Evolutionary conservation across 2,113 vertebrate species (phyloP).

Genomic region (Tetraodon nigroviridis): DNA sequence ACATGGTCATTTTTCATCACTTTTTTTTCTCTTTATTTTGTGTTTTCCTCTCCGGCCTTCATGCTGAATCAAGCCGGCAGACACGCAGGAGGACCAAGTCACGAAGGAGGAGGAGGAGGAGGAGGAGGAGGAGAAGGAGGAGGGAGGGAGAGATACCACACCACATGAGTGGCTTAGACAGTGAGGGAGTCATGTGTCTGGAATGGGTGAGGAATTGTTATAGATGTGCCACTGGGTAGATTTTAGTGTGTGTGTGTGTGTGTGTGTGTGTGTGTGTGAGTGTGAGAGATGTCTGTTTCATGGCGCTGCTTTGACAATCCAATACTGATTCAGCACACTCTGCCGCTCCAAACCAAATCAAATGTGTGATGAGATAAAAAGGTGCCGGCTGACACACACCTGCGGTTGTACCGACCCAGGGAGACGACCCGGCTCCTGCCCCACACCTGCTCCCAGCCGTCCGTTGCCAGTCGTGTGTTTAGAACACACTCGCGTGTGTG

Average conservation of each 20-base stretch:
- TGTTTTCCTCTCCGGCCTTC: constrained; percentile 41
- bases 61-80: constrained; percentile 64
- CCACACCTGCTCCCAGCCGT: too few species aligned
- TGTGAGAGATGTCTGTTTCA: constrained; percentile 34
- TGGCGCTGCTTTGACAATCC: constrained; percentile 23
- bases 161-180: constrained; percentile 79
- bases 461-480: too few species aligned
- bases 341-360: too few species aligned
- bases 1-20: constrained; percentile 55
- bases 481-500: too few species aligned
- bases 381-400: too few species aligned
- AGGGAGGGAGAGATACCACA: constrained; percentile 73
- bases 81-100: constrained; percentile 68
- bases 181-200: constrained; percentile 69
- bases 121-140: constrained; percentile 68
- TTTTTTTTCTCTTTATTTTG: constrained; percentile 17
- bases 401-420: too few species aligned
- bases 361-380: background rate
- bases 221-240: constrained; percentile 47
- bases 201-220: constrained; percentile 71
- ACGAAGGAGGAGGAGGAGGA: constrained; percentile 59
- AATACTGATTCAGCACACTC: too few species aligned
- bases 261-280: constrained; percentile 5
- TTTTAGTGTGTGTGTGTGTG: constrained; percentile 19
- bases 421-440: too few species aligned